A percentile compares a stretch with the other conserved stretches of the same genome.
phyloP scores from a whole-genome alignment of 2,113 vertebrate genomes.

The Stercorarius parasiticus region DNA sequence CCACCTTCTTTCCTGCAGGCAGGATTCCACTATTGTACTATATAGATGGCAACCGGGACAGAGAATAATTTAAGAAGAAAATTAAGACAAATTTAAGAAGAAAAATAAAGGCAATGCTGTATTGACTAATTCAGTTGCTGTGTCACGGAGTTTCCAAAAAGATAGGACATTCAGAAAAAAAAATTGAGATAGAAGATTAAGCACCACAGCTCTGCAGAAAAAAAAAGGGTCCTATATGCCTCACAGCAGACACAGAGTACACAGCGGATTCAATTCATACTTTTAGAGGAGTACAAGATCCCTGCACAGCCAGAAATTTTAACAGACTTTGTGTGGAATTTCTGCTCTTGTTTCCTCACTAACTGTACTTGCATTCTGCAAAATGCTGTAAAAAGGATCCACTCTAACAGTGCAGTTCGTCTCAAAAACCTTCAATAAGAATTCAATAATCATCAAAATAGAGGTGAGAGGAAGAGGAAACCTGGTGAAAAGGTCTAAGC shows the following conservation, averaged over 20 bases:
- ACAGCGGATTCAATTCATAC: not conserved
- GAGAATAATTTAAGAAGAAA: not conserved
- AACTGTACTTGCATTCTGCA: not conserved
- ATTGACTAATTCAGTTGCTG: not conserved
- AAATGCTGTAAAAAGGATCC: not conserved
- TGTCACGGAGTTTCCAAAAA: not conserved
- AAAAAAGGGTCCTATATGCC: fast-evolving
- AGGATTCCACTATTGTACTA: not conserved
- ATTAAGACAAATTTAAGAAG: not conserved
- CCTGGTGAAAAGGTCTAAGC: not conserved
- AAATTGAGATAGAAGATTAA: not conserved
- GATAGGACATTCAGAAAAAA: not conserved
- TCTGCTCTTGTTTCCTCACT: not conserved
- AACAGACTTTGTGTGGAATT: not conserved
- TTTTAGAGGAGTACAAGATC: not conserved
- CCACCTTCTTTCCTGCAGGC: not conserved
- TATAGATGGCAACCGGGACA: not conserved
- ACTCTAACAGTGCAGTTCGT: not conserved
- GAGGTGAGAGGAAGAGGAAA: not conserved
- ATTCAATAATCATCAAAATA: not conserved
- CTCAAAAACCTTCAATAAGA: not conserved
- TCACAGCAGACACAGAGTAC: not conserved
- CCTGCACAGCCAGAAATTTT: not conserved
- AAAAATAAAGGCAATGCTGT: not conserved
- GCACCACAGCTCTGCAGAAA: not conserved